Evolutionary conservation across 2,797 vertebrate species (phyloP).

Genomic region (Phoxinus dragarum): DNA sequence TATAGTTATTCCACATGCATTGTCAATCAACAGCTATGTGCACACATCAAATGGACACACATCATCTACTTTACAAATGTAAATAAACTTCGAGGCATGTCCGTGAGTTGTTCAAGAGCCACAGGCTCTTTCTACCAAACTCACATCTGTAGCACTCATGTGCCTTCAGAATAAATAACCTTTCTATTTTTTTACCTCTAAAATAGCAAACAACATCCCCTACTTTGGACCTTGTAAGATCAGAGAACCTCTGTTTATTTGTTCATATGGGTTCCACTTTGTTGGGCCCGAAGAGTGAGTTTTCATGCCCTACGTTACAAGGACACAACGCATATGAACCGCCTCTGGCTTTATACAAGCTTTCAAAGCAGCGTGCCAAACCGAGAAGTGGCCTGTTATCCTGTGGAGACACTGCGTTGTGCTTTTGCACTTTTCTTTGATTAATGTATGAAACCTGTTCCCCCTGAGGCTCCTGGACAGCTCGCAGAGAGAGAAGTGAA

Average conservation of each 20-base stretch:
- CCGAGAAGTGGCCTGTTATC: slow-evolving; percentile 32
- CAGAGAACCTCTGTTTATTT: slow-evolving; percentile 62
- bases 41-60: slow-evolving; percentile 30
- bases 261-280: slow-evolving; percentile 52
- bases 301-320: slow-evolving; percentile 44
- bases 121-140: slow-evolving; percentile 31
- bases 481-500: slow-evolving; percentile 36
- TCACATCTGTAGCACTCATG: slow-evolving; percentile 65
- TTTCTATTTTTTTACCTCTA: slow-evolving; percentile 51
- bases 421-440: slow-evolving; percentile 72
- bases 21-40: slow-evolving; percentile 52
- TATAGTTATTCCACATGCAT: not conserved
- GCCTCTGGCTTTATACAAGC: slow-evolving; percentile 29
- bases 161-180: slow-evolving; percentile 50
- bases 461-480: slow-evolving; percentile 33
- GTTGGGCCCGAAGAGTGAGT: slow-evolving; percentile 30
- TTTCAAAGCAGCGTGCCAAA: slow-evolving; percentile 27
- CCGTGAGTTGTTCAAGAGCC: slow-evolving; percentile 18
- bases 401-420: slow-evolving; percentile 61
- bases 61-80: slow-evolving; percentile 45
- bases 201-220: slow-evolving; percentile 51
- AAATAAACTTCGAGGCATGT: slow-evolving; percentile 57
- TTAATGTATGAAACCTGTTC: slow-evolving; percentile 74
- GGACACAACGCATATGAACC: slow-evolving; percentile 59
- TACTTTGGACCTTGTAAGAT: slow-evolving; percentile 53